Percentiles rank a stretch among this genome's conserved stretches.
Conservation (phyloP, 2,888 invertebrate genomes). For the Diploptera punctata region DNA sequence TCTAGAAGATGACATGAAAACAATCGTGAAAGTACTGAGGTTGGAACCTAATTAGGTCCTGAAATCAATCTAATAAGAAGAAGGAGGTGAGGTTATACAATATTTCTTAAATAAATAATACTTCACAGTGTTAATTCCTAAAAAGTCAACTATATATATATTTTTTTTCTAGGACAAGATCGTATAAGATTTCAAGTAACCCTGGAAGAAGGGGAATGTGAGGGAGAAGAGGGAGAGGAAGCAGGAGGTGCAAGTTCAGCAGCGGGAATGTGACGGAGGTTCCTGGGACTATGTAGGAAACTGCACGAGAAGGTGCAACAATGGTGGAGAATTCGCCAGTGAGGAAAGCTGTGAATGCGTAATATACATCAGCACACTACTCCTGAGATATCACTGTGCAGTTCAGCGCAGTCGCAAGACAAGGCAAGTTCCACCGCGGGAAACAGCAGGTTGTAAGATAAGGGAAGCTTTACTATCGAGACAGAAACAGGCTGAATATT, state of each 20-base stretch:
- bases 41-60: too few relatives aligned
- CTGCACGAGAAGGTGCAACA: conserved; percentile 88
- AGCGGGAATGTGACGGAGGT: conserved; percentile 91
- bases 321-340: conserved; percentile 70
- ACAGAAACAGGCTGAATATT: background rate
- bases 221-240: conserved; percentile 71
- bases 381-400: background rate
- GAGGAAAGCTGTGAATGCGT: conserved; percentile 14
- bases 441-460: too few relatives aligned
- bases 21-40: too few relatives aligned
- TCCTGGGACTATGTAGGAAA: conserved; percentile 89
- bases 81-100: too few relatives aligned
- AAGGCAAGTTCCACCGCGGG: too few relatives aligned
- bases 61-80: too few relatives aligned
- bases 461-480: background rate
- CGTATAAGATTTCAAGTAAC: conserved; percentile 76
- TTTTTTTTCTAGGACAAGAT: conserved; percentile 42
- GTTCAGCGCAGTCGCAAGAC: too few relatives aligned
- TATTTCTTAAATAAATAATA: too few relatives aligned
- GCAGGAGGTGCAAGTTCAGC: conserved; percentile 53
- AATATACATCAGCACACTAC: background rate
- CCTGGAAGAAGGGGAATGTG: conserved; percentile 82
- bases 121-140: too few relatives aligned
- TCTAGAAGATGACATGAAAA: too few relatives aligned
- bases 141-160: too few relatives aligned